These are phyloP conservation scores for Micronycteris hirsuta DNA, from an alignment of 2,113 vertebrate genomes.

Conservation along the genomic window DNA sequence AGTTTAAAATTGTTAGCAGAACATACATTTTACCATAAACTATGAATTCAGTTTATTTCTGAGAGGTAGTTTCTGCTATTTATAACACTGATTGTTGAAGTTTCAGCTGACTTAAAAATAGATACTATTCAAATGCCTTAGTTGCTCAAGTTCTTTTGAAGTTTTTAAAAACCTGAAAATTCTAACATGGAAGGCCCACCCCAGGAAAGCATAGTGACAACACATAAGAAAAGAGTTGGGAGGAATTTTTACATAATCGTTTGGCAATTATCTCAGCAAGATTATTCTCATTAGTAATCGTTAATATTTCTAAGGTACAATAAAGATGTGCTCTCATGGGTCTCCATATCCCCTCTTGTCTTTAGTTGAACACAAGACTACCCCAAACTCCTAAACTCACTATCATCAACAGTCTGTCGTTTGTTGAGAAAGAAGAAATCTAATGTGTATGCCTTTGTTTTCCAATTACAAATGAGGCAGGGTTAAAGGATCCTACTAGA, in stretches of 20 bases:
- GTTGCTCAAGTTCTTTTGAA: neutral
- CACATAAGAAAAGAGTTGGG: neutral
- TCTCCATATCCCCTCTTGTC: neutral
- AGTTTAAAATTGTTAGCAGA: neutral
- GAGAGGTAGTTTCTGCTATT: neutral
- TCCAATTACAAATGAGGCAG: neutral
- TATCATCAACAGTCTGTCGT: neutral
- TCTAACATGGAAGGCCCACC: neutral
- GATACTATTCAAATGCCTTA: neutral
- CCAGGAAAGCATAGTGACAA: neutral
- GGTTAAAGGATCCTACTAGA: neutral
- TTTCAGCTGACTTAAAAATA: neutral
- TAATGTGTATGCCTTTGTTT: neutral
- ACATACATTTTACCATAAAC: neutral
- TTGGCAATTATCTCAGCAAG: neutral
- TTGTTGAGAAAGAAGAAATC: neutral
- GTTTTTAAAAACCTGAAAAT: neutral
- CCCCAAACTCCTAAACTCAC: neutral
- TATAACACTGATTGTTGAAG: neutral
- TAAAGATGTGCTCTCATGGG: neutral
- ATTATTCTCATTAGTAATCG: neutral
- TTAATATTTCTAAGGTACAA: neutral
- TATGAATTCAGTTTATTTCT: constrained; percentile 25
- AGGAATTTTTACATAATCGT: neutral
- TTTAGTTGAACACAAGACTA: neutral